Conservation (phyloP, 2,797 vertebrate species). For the Eleutherodactylus coqui region DNA sequence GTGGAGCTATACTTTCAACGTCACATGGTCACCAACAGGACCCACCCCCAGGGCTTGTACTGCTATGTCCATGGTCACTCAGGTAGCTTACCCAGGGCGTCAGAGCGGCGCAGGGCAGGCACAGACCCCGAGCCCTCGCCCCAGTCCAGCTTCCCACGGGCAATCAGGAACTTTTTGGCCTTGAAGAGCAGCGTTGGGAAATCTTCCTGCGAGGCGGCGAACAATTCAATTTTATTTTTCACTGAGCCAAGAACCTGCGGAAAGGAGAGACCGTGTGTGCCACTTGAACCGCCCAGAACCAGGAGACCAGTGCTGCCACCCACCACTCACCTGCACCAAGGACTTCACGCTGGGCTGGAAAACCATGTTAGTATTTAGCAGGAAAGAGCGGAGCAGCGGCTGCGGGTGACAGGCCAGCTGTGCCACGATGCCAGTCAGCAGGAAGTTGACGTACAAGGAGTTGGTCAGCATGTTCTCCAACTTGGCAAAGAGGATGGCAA, state of each 20-base stretch:
- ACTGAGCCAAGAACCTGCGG: constrained; percentile 91
- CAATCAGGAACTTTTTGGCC: constrained; percentile 92
- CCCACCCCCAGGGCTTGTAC: no score
- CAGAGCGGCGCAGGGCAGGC: constrained; percentile 81
- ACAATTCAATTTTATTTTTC: constrained; percentile 94
- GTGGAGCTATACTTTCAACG: no score
- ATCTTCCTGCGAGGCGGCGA: constrained; percentile 90
- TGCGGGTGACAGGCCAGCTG: constrained; percentile 95
- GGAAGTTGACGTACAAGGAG: constrained; percentile 95
- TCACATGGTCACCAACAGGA: no score
- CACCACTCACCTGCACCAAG: constrained; percentile 87
- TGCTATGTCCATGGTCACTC: no score
- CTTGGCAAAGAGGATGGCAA: constrained; percentile 91
- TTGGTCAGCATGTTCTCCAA: constrained; percentile 98
- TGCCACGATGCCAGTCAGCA: constrained; percentile 93
- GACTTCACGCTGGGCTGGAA: constrained; percentile 99
- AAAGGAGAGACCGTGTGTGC: not conserved
- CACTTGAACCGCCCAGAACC: not conserved
- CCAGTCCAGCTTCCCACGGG: constrained; percentile 91
- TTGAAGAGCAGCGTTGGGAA: constrained; percentile 90
- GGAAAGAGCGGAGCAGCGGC: constrained; percentile 96
- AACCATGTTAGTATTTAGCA: constrained; percentile 99
- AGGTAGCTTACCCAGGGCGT: constrained; percentile 81
- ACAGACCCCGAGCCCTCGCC: constrained; percentile 74
- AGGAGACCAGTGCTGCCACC: not conserved